Evolutionary conservation across 2,113 vertebrate species (phyloP).

Genomic region (Spermophilus dauricus): DNA sequence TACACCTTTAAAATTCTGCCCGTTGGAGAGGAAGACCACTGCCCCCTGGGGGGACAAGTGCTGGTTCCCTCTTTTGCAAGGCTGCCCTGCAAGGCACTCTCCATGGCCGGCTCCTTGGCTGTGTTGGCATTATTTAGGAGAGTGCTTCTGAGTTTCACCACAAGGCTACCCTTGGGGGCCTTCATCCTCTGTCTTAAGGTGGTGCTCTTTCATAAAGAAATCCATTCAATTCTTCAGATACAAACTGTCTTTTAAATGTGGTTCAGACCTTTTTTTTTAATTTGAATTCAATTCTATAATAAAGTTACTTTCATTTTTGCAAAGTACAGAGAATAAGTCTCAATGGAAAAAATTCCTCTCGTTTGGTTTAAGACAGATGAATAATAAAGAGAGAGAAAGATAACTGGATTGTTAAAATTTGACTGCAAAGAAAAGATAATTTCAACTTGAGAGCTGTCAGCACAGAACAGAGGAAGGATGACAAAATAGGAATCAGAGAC

Average conservation of each 20-base stretch:
- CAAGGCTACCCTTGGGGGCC: neutral
- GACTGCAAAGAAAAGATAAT: conserved; percentile 77
- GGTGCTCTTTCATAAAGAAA: conserved; percentile 63
- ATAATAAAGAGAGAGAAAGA: conserved; percentile 76
- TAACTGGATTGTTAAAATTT: conserved; percentile 77
- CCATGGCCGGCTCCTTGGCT: neutral
- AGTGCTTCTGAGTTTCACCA: neutral
- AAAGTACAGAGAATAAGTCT: conserved; percentile 61
- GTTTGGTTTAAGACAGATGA: conserved; percentile 76
- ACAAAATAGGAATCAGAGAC: conserved; percentile 55
- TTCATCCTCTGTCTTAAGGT: conserved; percentile 58
- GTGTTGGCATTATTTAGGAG: conserved; percentile 14
- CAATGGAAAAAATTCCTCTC: conserved; percentile 67
- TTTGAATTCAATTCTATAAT: conserved; percentile 72
- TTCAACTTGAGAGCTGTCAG: conserved; percentile 71
- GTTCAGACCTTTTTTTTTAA: conserved; percentile 60
- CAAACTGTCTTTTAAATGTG: conserved; percentile 70
- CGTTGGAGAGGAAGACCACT: neutral
- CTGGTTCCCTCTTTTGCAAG: neutral
- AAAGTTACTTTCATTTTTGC: conserved; percentile 76
- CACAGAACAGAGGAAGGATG: conserved; percentile 31
- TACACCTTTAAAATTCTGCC: neutral
- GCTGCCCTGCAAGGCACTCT: neutral
- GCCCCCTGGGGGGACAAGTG: too few relatives aligned
- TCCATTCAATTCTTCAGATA: conserved; percentile 57